phyloP scores from a whole-genome alignment of 2,888 invertebrate species.

The Hipparchia sbordonii region DNA sequence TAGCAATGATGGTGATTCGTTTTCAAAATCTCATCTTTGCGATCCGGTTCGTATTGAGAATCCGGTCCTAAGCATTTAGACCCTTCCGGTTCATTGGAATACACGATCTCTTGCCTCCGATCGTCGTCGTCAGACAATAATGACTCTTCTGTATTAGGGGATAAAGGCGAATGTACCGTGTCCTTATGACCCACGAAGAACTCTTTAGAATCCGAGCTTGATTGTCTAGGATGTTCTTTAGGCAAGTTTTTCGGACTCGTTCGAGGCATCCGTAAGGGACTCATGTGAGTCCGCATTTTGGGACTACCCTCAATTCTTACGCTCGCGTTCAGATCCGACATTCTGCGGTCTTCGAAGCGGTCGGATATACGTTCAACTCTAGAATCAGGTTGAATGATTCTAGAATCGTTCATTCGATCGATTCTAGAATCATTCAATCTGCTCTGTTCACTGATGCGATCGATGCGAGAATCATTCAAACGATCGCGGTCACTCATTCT shows the following conservation, averaged over 20 bases:
- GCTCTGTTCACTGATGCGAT: conserved; percentile 39
- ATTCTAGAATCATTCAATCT: conserved; percentile 43
- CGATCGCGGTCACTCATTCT: conserved; percentile 43
- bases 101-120: conserved; percentile 54
- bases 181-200: conserved; percentile 55
- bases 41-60: conserved; percentile 72
- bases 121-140: conserved; percentile 61
- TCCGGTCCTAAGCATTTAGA: conserved; percentile 71
- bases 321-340: conserved; percentile 68
- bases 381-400: conserved; percentile 43
- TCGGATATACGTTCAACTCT: conserved; percentile 47
- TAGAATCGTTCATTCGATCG: conserved; percentile 43
- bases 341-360: conserved; percentile 54
- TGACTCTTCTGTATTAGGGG: conserved; percentile 75
- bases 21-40: conserved; percentile 68
- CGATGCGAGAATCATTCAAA: conserved; percentile 42
- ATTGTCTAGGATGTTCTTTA: conserved; percentile 62
- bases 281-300: conserved; percentile 63
- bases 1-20: conserved; percentile 80
- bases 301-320: conserved; percentile 70
- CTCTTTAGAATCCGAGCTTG: conserved; percentile 62
- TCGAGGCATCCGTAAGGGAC: conserved; percentile 62
- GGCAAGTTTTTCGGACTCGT: conserved; percentile 60
- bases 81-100: conserved; percentile 66
- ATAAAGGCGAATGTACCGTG: conserved; percentile 58